Evolutionary conservation across 2,113 vertebrate species (phyloP), one percentile per base, ranked within the genome.

Genomic region (Erythrolamprus reginae): DNA sequence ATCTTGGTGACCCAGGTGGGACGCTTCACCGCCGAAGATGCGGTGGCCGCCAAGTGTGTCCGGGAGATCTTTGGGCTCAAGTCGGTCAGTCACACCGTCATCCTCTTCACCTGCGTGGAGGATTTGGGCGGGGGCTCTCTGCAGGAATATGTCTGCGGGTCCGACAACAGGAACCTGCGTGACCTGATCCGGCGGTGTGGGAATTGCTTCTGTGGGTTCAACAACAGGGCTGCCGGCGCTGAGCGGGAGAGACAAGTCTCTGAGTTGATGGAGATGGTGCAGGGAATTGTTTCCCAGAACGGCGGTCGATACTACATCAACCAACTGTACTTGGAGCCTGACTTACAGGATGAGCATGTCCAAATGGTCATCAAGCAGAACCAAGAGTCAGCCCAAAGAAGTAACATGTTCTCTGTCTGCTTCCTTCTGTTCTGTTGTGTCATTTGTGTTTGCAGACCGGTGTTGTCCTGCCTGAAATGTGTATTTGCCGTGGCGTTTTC

Each of bases 81-180:
- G 26, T 58, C 58, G 23, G 5, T 0, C 4, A n/a, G 47, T 8
- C 1, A 86, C 24, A 48, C n/a, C n/a, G 21, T 91, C 5, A 0
- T 93, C 52, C 4, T 89, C 15, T 84, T 89, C 77, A 83, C 88
- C 51, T 82, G 52, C 51, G 2, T 47, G 56, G 94, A 94, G 61
- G 93, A 93, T 13, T 38, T 95, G 55, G 91, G 55, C 17, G 52
- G 4, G 61, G 10, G 3, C 24, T 12, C 42, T 3, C 2, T 91
- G 33, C 15, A 52, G 2, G 21, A 56, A 23, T 56, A 56, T 1
- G 23, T 56, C 55, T 23, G 2, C 8, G 26, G 1, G 2, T 24
- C 7, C 1, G 2, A 26, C 7, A 56, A 56, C 55, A 9, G 8
- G 23, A 0, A 56, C 10, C 55, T 56, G 55, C 7, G 0, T 23